These are phyloP conservation scores for Limulus polyphemus DNA, from an alignment of 2,888 invertebrate genomes.

Conservation along the genomic window DNA sequence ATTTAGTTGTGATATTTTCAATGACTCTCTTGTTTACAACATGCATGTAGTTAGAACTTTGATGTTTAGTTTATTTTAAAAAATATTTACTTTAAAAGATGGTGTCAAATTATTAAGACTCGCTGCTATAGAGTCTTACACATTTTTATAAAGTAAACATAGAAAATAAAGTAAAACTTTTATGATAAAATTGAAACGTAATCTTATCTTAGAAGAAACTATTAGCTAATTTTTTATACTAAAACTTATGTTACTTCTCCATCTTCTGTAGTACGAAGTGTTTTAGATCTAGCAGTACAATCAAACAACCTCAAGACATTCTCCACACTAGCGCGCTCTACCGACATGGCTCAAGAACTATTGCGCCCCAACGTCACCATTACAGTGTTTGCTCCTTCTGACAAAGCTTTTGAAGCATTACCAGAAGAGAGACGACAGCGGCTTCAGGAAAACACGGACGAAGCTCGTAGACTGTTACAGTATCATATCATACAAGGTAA, in stretches of 20 bases:
- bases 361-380: constrained; percentile 36
- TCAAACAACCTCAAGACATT: constrained; percentile 37
- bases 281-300: constrained; percentile 36
- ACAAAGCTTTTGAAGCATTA: constrained; percentile 39
- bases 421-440: constrained; percentile 31
- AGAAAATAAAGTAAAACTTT: neutral
- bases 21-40: too few species aligned
- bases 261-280: constrained; percentile 35
- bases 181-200: neutral
- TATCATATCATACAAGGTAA: constrained; percentile 40
- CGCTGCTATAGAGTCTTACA: too few species aligned
- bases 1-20: too few species aligned
- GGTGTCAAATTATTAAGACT: too few species aligned
- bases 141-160: too few species aligned
- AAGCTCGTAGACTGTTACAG: constrained; percentile 36
- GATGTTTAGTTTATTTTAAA: too few species aligned
- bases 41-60: too few species aligned
- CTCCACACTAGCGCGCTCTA: constrained; percentile 36
- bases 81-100: too few species aligned
- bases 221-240: constrained; percentile 1
- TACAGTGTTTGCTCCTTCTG: constrained; percentile 42
- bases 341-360: constrained; percentile 39
- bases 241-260: constrained; percentile 3
- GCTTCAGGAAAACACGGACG: constrained; percentile 32
- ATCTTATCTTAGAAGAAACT: neutral